Evolutionary conservation across 2,888 invertebrate genomes (phyloP).

Genomic region (Hemistola chrysoprasaria): DNA sequence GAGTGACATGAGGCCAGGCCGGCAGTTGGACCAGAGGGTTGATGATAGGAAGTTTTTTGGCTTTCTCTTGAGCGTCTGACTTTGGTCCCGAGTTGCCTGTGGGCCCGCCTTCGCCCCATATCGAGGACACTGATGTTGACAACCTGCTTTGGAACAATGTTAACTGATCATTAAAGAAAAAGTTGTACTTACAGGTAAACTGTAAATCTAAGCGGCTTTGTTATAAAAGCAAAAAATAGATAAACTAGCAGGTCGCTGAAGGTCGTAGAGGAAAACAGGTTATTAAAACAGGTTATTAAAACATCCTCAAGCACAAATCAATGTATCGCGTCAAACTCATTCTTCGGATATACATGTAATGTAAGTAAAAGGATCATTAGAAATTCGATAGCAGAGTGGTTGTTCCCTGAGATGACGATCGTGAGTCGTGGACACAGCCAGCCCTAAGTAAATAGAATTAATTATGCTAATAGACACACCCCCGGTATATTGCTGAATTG

Average conservation of each 20-base stretch:
- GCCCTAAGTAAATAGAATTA: slow-evolving; percentile 19
- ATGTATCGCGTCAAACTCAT: slow-evolving; percentile 6
- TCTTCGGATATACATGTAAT: no score
- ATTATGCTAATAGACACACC: slow-evolving; percentile 12
- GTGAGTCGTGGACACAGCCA: slow-evolving; percentile 5
- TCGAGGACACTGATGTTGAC: slow-evolving; percentile 77
- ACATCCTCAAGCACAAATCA: slow-evolving; percentile 2
- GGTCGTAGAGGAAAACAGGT: no score
- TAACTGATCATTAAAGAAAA: slow-evolving; percentile 8
- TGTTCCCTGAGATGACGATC: slow-evolving; percentile 8
- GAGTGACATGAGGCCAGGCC: slow-evolving; percentile 91
- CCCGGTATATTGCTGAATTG: no score
- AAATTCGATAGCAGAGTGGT: slow-evolving; percentile 19
- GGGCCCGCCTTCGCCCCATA: slow-evolving; percentile 72
- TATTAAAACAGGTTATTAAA: not conserved
- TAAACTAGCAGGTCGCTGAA: no score
- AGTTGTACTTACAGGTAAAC: no score
- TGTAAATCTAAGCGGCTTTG: no score
- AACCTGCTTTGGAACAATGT: slow-evolving; percentile 55
- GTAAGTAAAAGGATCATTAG: slow-evolving; percentile 18
- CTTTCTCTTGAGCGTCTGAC: slow-evolving; percentile 79
- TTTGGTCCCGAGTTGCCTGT: slow-evolving; percentile 46
- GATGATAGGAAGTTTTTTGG: slow-evolving; percentile 92
- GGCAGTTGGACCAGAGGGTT: slow-evolving; percentile 94
- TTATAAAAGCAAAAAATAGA: no score